These are phyloP conservation scores for Sparus aurata DNA, from an alignment of 2,797 vertebrate genomes.

Conservation along the genomic window DNA sequence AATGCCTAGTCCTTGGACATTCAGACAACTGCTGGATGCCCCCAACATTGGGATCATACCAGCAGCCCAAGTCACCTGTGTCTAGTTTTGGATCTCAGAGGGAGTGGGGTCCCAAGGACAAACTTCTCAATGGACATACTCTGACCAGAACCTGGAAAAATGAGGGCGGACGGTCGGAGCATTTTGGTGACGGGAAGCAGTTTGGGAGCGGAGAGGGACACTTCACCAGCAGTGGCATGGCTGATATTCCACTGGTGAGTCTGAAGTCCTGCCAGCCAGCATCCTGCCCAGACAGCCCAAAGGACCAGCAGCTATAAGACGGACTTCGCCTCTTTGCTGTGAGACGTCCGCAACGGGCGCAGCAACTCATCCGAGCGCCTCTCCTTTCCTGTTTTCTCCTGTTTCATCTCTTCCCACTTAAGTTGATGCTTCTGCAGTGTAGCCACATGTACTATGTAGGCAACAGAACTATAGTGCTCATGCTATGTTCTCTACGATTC, in stretches of 20 bases:
- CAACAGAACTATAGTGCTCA: conserved; percentile 91
- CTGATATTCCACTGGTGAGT: conserved; percentile 97
- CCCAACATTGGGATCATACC: conserved; percentile 92
- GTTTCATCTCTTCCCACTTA: conserved; percentile 76
- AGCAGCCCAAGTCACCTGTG: conserved; percentile 95
- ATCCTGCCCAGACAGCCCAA: conserved; percentile 93
- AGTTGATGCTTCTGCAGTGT: conserved; percentile 91
- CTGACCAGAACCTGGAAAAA: conserved; percentile 96
- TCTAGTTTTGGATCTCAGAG: conserved; percentile 94
- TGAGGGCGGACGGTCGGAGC: conserved; percentile 93
- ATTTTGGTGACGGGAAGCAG: conserved; percentile 96
- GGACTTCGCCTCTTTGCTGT: conserved; percentile 71
- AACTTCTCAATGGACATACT: conserved; percentile 98
- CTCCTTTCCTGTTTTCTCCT: conserved; percentile 52
- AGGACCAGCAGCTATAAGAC: conserved; percentile 98
- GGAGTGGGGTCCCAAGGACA: conserved; percentile 97
- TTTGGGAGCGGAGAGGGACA: conserved; percentile 93
- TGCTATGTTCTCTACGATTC: conserved; percentile 87
- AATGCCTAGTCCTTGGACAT: conserved; percentile 97
- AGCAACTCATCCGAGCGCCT: conserved; percentile 56
- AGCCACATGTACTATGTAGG: conserved; percentile 92
- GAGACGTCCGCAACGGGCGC: conserved; percentile 48
- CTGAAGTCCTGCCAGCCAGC: conserved; percentile 96
- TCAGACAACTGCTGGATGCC: conserved; percentile 99
- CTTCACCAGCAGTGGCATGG: conserved; percentile 92